Base-by-base conservation (phyloP, 92 coral and sea anemone genomes). In the Pocillopora grandis region DNA sequence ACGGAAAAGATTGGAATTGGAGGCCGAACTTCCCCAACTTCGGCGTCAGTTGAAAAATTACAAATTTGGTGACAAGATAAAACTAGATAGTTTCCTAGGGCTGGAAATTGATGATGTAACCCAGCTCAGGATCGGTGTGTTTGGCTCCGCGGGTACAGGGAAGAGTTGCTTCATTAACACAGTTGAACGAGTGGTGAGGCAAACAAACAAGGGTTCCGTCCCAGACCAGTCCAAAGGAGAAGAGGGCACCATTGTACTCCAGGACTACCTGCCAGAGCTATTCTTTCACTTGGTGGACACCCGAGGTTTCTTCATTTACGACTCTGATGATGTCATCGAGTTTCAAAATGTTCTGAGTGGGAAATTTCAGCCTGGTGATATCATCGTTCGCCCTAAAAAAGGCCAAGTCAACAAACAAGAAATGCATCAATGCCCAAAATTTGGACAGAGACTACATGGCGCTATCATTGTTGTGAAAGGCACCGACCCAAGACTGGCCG, bases 101-200 rank as follows among this genome's bases (percentile, higher is more conserved):
- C 27, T 90, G 76, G 80, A 72, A 49, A 84, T 84, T 23, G 83
- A 84, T 31, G 90, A 89, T 62, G 90, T 91, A 15, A 84, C 77
- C 16, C 78, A 78, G 10, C 88, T 91, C 13, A 86, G 95, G 72
- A 85, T 91, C 31, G 94, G 94, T 13, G 85, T 91, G 20, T 91
- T 88, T 75, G 94, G 94, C 11, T 88, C 92, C 19, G 83, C 92
- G 62, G 94, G 92, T 36, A 88, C 94, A 1, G 94, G 94, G 0
- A 91, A 91, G 56, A 88, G 92, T 78, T 91, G 90, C 60, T 91
- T 91, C 59, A 88, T 89, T 48, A 91, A 82, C 80, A 86, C 92
- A 19, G 85, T 88, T 72, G 94, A 85, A 57, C 86, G 92, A 12
- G 71, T 87, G 12, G 90, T 88, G 52, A 83, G 76, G 19, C 3